A percentile compares a stretch with the other conserved stretches of the same genome.
Conservation (phyloP, 2,113 vertebrate species). For the Platichthys flesus region DNA sequence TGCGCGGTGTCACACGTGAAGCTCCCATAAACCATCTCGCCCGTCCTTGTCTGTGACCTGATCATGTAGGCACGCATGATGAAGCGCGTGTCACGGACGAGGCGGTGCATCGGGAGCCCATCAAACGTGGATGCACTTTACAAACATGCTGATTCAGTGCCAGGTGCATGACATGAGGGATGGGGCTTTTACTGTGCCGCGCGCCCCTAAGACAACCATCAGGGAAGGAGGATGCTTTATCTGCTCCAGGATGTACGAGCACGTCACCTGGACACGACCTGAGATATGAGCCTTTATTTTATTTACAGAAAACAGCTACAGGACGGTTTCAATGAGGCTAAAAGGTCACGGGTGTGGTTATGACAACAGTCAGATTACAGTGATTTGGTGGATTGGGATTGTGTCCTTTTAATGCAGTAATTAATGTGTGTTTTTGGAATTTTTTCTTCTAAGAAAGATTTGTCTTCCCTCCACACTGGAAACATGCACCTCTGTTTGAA, state of each 20-base stretch:
- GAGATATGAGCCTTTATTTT: conserved; percentile 41
- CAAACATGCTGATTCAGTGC: conserved; percentile 65
- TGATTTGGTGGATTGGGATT: background rate
- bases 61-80: conserved; percentile 28
- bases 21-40: conserved; percentile 3
- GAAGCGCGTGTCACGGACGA: conserved; percentile 30
- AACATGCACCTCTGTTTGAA: background rate
- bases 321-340: background rate
- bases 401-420: background rate
- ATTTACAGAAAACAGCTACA: conserved; percentile 3
- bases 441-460: background rate
- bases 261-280: conserved; percentile 39
- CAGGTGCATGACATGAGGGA: conserved; percentile 49
- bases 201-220: conserved; percentile 40
- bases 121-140: conserved; percentile 21
- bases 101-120: background rate
- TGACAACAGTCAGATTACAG: background rate
- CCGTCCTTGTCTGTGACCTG: conserved; percentile 49
- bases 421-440: background rate
- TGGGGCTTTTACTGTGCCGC: conserved; percentile 34
- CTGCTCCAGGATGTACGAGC: conserved; percentile 47
- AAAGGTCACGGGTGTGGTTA: conserved; percentile 3
- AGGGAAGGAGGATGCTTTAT: conserved; percentile 59
- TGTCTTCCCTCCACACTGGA: too few relatives aligned
- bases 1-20: background rate